phyloP scores from a whole-genome alignment of 2,888 invertebrate genomes.

The Cheiracanthium punctorium region DNA sequence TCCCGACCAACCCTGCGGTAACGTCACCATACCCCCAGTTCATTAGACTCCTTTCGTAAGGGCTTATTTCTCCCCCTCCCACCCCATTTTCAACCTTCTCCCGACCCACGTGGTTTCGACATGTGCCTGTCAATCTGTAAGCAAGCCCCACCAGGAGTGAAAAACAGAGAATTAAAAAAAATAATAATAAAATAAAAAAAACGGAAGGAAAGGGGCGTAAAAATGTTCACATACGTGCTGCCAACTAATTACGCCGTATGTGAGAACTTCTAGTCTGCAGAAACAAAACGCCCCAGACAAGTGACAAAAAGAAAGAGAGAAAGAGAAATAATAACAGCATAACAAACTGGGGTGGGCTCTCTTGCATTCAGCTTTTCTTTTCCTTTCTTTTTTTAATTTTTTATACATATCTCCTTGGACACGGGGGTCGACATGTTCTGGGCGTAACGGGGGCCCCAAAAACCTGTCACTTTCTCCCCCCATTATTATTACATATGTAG shows the following conservation, averaged over 20 bases:
- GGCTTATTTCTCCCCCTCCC: neutral
- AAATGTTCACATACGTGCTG: slow-evolving; percentile 59
- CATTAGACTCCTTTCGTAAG: slow-evolving; percentile 62
- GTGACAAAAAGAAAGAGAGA: slow-evolving; percentile 25
- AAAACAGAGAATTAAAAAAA: neutral
- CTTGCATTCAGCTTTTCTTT: neutral
- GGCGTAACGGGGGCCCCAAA: neutral
- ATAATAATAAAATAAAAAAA: slow-evolving; percentile 18
- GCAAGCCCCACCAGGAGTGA: slow-evolving; percentile 21
- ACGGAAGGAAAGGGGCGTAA: neutral
- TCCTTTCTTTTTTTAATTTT: neutral
- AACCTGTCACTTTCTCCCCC: neutral
- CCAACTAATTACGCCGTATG: slow-evolving; percentile 63
- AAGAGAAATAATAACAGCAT: neutral
- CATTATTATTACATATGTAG: neutral
- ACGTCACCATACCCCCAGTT: slow-evolving; percentile 16
- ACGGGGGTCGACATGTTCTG: slow-evolving; percentile 5
- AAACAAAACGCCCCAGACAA: slow-evolving; percentile 59
- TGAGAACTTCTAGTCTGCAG: slow-evolving; percentile 46
- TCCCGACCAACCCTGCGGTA: neutral
- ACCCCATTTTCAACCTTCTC: neutral
- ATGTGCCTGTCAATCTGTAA: slow-evolving; percentile 28
- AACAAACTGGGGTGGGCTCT: neutral
- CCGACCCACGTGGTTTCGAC: slow-evolving; percentile 63
- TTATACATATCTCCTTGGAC: neutral